A percentile compares a stretch with the other conserved stretches of the same genome.
Evolutionary conservation across 2,888 invertebrate species (phyloP).

Genomic region (Drosophila rellima): DNA sequence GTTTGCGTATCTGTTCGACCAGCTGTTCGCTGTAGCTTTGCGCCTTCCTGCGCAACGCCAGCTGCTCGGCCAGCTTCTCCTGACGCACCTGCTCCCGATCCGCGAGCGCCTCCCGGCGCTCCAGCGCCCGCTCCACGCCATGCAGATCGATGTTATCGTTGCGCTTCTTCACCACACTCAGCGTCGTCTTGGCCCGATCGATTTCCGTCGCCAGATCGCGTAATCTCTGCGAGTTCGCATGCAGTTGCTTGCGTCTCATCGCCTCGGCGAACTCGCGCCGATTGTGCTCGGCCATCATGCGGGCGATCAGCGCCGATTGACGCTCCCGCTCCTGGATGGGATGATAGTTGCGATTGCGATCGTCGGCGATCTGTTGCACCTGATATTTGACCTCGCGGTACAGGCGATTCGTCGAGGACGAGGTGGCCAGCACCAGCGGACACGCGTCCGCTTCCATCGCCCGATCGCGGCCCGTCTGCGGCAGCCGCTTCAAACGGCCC

Average conservation of each 20-base stretch:
- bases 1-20: constrained; percentile 46
- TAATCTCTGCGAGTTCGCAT: constrained; percentile 38
- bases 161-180: constrained; percentile 34
- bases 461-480: constrained; percentile 13
- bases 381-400: constrained; percentile 54
- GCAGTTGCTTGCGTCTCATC: constrained; percentile 43
- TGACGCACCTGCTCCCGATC: constrained; percentile 28
- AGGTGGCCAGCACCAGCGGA: constrained; percentile 23
- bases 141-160: constrained; percentile 2
- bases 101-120: constrained; percentile 34
- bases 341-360: constrained; percentile 47
- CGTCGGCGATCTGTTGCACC: constrained; percentile 66
- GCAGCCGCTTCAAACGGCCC: constrained; percentile 8
- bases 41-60: constrained; percentile 27
- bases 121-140: constrained; percentile 6
- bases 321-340: constrained; percentile 40
- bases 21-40: constrained; percentile 41
- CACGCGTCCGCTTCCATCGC: constrained; percentile 46
- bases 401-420: constrained; percentile 19
- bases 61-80: constrained; percentile 41
- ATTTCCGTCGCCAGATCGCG: constrained; percentile 50
- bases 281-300: constrained; percentile 42
- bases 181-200: constrained; percentile 52
- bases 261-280: constrained; percentile 39
- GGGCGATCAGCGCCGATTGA: constrained; percentile 34